Percentiles rank a stretch among this genome's conserved stretches.
phyloP scores from a whole-genome alignment of 1,140 invertebrate species.

The Zaprionus gabonicus region DNA sequence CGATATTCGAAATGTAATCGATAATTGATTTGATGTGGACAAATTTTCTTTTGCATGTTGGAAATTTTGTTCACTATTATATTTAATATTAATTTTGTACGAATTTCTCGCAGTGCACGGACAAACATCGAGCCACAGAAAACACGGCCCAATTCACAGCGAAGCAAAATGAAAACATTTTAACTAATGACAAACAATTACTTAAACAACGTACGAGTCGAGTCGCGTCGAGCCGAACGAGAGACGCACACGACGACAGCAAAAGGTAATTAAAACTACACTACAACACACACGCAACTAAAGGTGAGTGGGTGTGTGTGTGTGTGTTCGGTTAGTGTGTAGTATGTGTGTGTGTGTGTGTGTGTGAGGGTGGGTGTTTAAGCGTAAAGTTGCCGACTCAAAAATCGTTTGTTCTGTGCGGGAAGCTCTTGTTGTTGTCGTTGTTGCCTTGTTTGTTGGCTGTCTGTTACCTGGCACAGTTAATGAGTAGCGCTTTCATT shows the following conservation, averaged over 20 bases:
- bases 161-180: conserved; percentile 78
- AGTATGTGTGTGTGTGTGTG: not conserved
- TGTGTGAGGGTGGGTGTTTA: conserved; percentile 53
- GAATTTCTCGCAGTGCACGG: conserved; percentile 29
- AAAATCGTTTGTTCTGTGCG: conserved; percentile 59
- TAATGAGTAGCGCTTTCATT: conserved; percentile 74
- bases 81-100: not conserved
- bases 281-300: conserved; percentile 35
- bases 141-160: conserved; percentile 33
- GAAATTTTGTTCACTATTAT: too few species aligned
- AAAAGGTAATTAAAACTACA: conserved; percentile 78
- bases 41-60: too few species aligned
- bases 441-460: conserved; percentile 36
- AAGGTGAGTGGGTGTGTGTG: conserved; percentile 7
- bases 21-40: too few species aligned
- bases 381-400: conserved; percentile 72
- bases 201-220: conserved; percentile 69
- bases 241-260: conserved; percentile 46
- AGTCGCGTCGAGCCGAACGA: conserved; percentile 45
- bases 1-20: too few species aligned
- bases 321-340: not conserved
- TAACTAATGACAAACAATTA: conserved; percentile 83
- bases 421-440: conserved; percentile 12
- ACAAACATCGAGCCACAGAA: conserved; percentile 23
- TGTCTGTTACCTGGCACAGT: conserved; percentile 56